Evolutionary conservation across 1,140 invertebrate species (phyloP), one percentile per base, ranked within the genome.

Genomic region (Cydia strobilella): DNA sequence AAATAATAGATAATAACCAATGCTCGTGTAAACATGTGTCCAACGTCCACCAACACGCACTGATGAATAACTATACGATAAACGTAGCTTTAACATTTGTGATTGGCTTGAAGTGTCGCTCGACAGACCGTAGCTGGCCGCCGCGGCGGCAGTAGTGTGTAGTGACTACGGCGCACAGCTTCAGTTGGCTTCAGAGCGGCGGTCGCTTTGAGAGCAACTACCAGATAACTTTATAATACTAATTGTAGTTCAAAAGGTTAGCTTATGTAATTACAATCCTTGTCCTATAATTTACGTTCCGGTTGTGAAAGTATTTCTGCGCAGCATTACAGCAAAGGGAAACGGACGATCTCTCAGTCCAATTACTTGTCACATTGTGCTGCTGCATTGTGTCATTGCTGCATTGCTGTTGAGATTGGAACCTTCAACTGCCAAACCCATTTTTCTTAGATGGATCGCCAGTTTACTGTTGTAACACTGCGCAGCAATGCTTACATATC

Each of bases 111-210:
- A 92, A 89, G 86, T 92, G 88, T 90, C 86, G 90, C 90, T 92
- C 90, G 90, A 92, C 86, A 88, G 86, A 83, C 75, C 39, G 83
- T 89, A 86, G 89, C 87, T 86, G 79, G 80, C 77, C 79, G 82
- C 76, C 73, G 76, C 62, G 80, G 81, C 83, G 79, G 82, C 51
- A 74, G 81, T 90, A 90, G 89, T 89, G 88, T 86, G 90, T 92
- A 90, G 89, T 90, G 87, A 85, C 86, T 86, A 87, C 89, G 87
- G 87, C 87, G 86, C 88, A 89, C 88, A 79, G 88, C 89, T 90
- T 92, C 80, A 83, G 88, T 90, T 90, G 90, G 89, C 90, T 92
- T 92, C 65, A 73, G 78, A 76, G 85, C 82, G 88, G 79, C 80
- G 77, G 82, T 82, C 81, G 81, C 82, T 82, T 63, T 82, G 85